Percentiles rank a stretch among this genome's conserved stretches.
phyloP scores from a whole-genome alignment of 35 echinoderm and acorn worm genomes.

The Ophiothrix spiculata region DNA sequence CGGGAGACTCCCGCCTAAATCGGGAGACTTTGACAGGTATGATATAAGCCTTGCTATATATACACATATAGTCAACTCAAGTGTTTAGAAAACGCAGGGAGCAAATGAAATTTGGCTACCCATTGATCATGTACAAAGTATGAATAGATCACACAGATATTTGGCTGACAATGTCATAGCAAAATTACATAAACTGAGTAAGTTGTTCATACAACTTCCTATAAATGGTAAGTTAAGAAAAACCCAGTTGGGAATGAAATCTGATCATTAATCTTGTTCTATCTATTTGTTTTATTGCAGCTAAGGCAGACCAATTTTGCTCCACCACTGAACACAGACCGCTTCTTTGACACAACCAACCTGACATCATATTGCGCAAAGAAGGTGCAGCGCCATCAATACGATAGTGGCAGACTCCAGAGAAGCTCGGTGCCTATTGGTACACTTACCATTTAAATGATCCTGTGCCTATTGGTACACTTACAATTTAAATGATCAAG shows the following conservation, averaged over 20 bases:
- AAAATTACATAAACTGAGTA: not conserved
- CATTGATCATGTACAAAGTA: not conserved
- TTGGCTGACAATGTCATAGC: not conserved
- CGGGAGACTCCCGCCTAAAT: no score
- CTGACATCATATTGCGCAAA: constrained; percentile 89
- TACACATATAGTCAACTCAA: no score
- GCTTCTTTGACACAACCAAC: constrained; percentile 78
- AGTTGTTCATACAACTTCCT: no score
- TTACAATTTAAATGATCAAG: no score
- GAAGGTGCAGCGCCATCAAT: constrained; percentile 41
- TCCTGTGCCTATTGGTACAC: no score
- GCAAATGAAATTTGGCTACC: no score
- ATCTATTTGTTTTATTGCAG: constrained; percentile 37
- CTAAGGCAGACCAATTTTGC: constrained; percentile 58
- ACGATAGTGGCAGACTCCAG: constrained; percentile 81
- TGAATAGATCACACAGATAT: not conserved
- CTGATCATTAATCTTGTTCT: not conserved
- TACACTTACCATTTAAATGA: constrained; percentile 77
- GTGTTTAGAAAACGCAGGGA: no score
- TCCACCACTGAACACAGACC: constrained; percentile 64
- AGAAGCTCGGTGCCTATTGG: constrained; percentile 83
- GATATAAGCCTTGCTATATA: no score
- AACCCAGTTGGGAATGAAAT: not conserved
- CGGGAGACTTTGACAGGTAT: no score
- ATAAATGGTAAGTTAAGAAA: not conserved